These are phyloP conservation scores for Autographa pulchrina DNA, from an alignment of 2,888 invertebrate genomes.

Conservation along the genomic window DNA sequence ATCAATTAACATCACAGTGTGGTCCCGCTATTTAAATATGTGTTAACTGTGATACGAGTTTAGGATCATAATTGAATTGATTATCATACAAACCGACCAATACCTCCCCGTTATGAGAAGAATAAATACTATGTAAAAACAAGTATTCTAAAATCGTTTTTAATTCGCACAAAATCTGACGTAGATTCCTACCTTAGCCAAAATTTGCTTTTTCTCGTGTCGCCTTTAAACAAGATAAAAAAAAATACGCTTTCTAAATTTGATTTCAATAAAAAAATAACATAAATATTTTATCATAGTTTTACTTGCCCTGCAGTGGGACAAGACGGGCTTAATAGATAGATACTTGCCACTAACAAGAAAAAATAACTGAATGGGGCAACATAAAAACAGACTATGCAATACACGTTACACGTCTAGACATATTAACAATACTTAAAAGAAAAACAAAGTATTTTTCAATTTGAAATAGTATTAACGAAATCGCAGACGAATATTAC, in stretches of 20 bases:
- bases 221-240: too few species aligned
- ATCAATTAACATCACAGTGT: constrained; percentile 23
- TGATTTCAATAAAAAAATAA: too few species aligned
- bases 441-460: background rate
- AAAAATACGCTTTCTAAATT: too few species aligned
- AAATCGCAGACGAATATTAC: background rate
- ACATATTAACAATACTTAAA: background rate
- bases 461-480: background rate
- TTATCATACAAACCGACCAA: background rate
- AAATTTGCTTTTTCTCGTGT: too few species aligned
- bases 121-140: background rate
- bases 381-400: background rate
- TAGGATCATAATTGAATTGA: background rate
- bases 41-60: background rate
- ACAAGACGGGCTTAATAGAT: too few species aligned
- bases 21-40: background rate
- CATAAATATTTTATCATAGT: too few species aligned
- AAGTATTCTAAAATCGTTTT: too few species aligned
- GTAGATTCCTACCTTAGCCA: too few species aligned
- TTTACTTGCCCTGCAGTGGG: too few species aligned
- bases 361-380: background rate
- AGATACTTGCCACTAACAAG: too few species aligned
- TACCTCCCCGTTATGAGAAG: background rate
- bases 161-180: too few species aligned
- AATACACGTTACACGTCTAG: background rate